phyloP scores from a whole-genome alignment of 2,113 vertebrate species.

The Apus apus region DNA sequence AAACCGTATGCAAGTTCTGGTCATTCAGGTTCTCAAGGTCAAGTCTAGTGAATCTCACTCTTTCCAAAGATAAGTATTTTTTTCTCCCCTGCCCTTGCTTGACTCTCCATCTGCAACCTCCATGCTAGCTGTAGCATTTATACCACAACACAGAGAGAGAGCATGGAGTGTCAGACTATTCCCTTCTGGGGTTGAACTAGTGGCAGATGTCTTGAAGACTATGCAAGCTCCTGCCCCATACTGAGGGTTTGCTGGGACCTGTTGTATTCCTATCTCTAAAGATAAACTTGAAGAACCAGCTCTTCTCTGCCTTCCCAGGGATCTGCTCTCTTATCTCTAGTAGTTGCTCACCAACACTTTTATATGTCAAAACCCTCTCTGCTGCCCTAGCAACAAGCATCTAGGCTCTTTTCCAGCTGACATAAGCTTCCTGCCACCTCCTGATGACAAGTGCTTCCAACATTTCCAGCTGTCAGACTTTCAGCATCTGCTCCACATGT shows the following conservation, averaged over 20 bases:
- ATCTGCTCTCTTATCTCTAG: constrained; percentile 28
- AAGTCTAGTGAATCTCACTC: background rate
- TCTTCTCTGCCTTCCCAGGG: constrained; percentile 15
- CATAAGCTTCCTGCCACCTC: constrained; percentile 61
- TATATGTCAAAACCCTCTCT: constrained; percentile 46
- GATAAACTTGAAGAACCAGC: constrained; percentile 40
- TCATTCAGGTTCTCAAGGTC: background rate
- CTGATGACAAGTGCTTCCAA: constrained; percentile 51
- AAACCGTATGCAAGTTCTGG: background rate
- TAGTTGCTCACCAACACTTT: constrained; percentile 13
- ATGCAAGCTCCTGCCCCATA: background rate
- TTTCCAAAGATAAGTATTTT: background rate
- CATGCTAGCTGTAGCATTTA: background rate
- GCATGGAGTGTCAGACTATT: background rate
- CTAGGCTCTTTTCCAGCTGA: constrained; percentile 52
- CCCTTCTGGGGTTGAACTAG: background rate
- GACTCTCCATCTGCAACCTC: background rate
- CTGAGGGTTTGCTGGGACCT: background rate
- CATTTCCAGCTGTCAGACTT: constrained; percentile 53
- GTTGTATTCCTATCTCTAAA: background rate
- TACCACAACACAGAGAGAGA: background rate
- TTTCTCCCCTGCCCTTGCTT: background rate
- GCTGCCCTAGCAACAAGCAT: constrained; percentile 44
- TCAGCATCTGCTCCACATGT: constrained; percentile 46
- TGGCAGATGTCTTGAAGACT: background rate